Evolutionary conservation across 1,140 invertebrate genomes (phyloP).

Genomic region (Trachymyrmex septentrionalis): DNA sequence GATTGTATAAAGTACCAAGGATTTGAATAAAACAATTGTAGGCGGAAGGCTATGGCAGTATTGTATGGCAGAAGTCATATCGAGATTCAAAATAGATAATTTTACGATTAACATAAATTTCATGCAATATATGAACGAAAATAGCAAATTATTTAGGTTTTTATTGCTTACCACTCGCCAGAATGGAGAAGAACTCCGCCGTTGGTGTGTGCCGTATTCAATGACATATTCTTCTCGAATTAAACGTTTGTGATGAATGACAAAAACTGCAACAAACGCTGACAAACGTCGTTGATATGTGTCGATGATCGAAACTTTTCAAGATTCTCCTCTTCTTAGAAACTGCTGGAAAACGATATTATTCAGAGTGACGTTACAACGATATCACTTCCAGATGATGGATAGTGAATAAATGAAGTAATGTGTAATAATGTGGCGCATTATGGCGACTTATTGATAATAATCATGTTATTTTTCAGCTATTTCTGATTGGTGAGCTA

Average conservation of each 20-base stretch:
- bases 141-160: background rate
- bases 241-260: background rate
- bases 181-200: slow-evolving; percentile 96
- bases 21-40: slow-evolving; percentile 31
- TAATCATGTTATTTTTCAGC: background rate
- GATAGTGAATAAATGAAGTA: background rate
- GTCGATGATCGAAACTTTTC: background rate
- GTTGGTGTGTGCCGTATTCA: slow-evolving; percentile 97
- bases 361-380: background rate
- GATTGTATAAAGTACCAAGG: slow-evolving; percentile 7
- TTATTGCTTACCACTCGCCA: slow-evolving; percentile 93
- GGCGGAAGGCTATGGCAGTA: slow-evolving; percentile 39
- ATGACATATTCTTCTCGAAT: slow-evolving; percentile 90
- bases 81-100: slow-evolving; percentile 56
- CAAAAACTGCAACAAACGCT: background rate
- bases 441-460: background rate
- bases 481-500: background rate
- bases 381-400: background rate
- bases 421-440: background rate
- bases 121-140: background rate
- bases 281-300: too few species aligned
- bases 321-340: background rate
- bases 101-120: background rate
- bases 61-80: slow-evolving; percentile 67
- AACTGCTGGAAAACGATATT: background rate